Base-by-base conservation (phyloP, 2,797 vertebrate species). In the Vipera latastei region DNA sequence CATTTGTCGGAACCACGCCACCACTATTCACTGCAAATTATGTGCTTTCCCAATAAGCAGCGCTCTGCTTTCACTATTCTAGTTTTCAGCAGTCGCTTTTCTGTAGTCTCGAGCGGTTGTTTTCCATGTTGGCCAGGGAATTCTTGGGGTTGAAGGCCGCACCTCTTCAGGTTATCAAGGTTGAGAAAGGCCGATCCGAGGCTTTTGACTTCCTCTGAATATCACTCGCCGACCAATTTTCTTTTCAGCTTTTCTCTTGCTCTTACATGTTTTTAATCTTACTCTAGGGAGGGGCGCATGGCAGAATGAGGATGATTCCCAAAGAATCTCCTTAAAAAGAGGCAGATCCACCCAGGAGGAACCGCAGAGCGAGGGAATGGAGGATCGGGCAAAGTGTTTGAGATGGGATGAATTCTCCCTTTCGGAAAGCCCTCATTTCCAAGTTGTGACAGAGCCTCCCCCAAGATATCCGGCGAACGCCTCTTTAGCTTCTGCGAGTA, bases 381-480 rank as follows among this genome's bases (percentile, higher is more conserved):
- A 89, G 48, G n/a, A 4, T 1, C 14, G 11, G 20, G 26, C 3
- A 28, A 65, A 65, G 22, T 26, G n/a, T 44, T 22, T 28, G 57
- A 60, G 13, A 28, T 48, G 61, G 48, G 63, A 65, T 1, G 18
- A 9, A 5, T n/a, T 16, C 16, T 65, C 51, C 22, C 44, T 28
- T 65, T 89, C 60, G 4, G 60, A 89, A 65, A 28, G 8, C 4
- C 22, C 4, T 48, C 44, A 9, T 44, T 48, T 12, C 38, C 20
- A 48, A 9, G 4, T 4, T 12, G 73, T 4, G 48, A 48, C 4
- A 38, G 38, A 0, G 0, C 3, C 20, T 0, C 38, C 38, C 0
- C 73, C 9, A 22, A 78, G 3, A 25, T 83, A 48, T 48, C 20
- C 73, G 4, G 44, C 8, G 0, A 83, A 83, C 0, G 22, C 73